phyloP scores from a whole-genome alignment of 2,113 vertebrate genomes.

The Pollimyrus isidori region DNA sequence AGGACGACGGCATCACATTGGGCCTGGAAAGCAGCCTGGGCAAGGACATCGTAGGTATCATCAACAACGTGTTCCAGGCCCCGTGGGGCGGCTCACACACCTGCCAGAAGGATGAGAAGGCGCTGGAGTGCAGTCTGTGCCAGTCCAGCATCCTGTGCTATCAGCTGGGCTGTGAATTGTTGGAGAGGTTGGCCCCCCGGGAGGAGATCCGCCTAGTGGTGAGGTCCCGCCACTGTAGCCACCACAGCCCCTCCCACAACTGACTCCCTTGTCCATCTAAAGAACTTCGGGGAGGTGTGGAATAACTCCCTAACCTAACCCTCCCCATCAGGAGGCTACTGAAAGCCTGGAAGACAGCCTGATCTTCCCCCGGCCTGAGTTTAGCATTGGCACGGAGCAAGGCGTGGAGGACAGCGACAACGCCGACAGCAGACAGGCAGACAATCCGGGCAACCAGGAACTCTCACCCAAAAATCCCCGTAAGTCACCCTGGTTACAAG shows the following conservation, averaged over 20 bases:
- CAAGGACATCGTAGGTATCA: slow-evolving; percentile 91
- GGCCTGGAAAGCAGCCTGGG: slow-evolving; percentile 88
- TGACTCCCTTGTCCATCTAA: not conserved
- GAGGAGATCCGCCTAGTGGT: slow-evolving; percentile 97
- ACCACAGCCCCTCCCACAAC: not conserved
- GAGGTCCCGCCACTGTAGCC: slow-evolving; percentile 45
- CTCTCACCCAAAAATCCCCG: slow-evolving; percentile 65
- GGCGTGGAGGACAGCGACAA: slow-evolving; percentile 71
- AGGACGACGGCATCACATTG: slow-evolving; percentile 90
- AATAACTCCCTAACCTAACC: slow-evolving; percentile 8
- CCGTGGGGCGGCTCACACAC: slow-evolving; percentile 97
- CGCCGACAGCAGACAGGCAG: slow-evolving; percentile 52
- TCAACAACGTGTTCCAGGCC: slow-evolving; percentile 97
- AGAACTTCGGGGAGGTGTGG: not conserved
- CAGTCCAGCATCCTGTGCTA: slow-evolving; percentile 98
- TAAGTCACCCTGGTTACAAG: slow-evolving; percentile 48
- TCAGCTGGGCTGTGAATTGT: slow-evolving; percentile 90
- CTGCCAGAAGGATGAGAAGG: slow-evolving; percentile 94
- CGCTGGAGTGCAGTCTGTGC: slow-evolving; percentile 84
- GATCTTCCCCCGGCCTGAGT: slow-evolving; percentile 73
- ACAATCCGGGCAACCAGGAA: slow-evolving; percentile 69
- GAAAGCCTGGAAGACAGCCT: slow-evolving; percentile 91
- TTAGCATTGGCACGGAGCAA: slow-evolving; percentile 66
- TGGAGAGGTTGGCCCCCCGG: slow-evolving; percentile 87
- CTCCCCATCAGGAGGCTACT: slow-evolving; percentile 75